These are phyloP conservation scores for Drosophila diplacantha DNA, from an alignment of 2,888 invertebrate genomes.

Conservation along the genomic window DNA sequence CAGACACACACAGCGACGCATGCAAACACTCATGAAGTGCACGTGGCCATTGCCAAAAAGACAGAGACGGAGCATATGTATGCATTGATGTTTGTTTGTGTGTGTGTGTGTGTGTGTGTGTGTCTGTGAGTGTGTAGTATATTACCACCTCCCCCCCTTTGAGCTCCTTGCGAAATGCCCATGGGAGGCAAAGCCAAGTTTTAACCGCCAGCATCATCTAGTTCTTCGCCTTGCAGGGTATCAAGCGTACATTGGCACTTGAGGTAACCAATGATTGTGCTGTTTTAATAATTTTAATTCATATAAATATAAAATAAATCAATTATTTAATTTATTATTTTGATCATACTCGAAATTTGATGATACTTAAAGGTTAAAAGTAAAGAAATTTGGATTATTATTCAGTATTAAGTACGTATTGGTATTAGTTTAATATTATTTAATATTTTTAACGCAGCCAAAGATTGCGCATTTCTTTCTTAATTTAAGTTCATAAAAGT, in stretches of 20 bases:
- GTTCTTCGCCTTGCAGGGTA: conserved; percentile 11
- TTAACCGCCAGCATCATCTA: conserved; percentile 58
- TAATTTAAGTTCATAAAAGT: no score
- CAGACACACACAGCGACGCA: conserved; percentile 15
- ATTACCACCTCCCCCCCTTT: conserved; percentile 4
- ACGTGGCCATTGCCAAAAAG: conserved; percentile 48
- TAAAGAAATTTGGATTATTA: background rate
- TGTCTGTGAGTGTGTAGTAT: conserved; percentile 11
- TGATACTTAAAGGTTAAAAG: background rate
- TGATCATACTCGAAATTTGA: no score
- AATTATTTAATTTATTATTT: no score
- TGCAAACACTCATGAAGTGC: conserved; percentile 39
- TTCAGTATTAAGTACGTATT: background rate
- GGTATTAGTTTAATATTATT: background rate
- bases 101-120: conserved; percentile 4
- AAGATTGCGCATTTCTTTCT: no score
- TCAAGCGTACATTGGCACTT: conserved; percentile 2
- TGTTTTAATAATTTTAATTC: background rate
- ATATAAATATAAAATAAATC: no score
- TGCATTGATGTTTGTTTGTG: conserved; percentile 6
- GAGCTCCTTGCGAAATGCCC: conserved; percentile 23
- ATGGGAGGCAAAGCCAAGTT: conserved; percentile 52
- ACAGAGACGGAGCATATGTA: conserved; percentile 7
- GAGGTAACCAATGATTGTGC: background rate
- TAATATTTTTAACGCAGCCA: background rate